A percentile compares a stretch with the other conserved stretches of the same genome.
phyloP scores from a whole-genome alignment of 2,888 invertebrate genomes.

The Heliconius hortense region DNA sequence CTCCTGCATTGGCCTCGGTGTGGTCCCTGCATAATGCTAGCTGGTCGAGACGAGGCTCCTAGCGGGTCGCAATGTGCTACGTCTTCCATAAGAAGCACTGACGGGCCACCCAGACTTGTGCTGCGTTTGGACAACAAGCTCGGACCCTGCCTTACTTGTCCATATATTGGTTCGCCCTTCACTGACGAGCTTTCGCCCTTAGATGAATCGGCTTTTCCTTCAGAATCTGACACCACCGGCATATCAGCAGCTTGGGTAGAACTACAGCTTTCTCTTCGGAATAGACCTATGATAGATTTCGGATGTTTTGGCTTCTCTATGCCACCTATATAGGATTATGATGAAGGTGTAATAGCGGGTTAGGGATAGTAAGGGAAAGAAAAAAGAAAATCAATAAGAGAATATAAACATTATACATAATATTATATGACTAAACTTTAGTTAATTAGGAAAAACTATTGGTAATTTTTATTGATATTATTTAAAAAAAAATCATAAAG shows the following conservation, averaged over 20 bases:
- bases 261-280: slow-evolving; percentile 90
- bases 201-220: slow-evolving; percentile 74
- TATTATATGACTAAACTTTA: neutral
- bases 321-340: slow-evolving; percentile 83
- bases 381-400: slow-evolving; percentile 61
- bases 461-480: neutral
- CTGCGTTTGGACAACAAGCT: slow-evolving; percentile 72
- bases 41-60: slow-evolving; percentile 83
- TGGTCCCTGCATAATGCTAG: slow-evolving; percentile 82
- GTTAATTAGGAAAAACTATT: neutral
- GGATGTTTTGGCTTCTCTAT: slow-evolving; percentile 92
- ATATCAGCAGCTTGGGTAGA: slow-evolving; percentile 84
- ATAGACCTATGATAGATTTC: slow-evolving; percentile 94
- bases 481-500: neutral
- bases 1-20: slow-evolving; percentile 87
- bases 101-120: slow-evolving; percentile 74
- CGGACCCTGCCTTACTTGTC: slow-evolving; percentile 64
- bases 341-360: slow-evolving; percentile 52
- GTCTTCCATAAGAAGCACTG: slow-evolving; percentile 84
- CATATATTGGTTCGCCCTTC: slow-evolving; percentile 44
- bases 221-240: slow-evolving; percentile 81
- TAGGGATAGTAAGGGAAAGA: slow-evolving; percentile 49
- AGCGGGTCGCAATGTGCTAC: slow-evolving; percentile 83
- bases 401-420: slow-evolving; percentile 45
- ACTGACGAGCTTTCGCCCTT: slow-evolving; percentile 58